These are phyloP conservation scores for Cosmia trapezina DNA, from an alignment of 2,888 invertebrate species.

Conservation along the genomic window DNA sequence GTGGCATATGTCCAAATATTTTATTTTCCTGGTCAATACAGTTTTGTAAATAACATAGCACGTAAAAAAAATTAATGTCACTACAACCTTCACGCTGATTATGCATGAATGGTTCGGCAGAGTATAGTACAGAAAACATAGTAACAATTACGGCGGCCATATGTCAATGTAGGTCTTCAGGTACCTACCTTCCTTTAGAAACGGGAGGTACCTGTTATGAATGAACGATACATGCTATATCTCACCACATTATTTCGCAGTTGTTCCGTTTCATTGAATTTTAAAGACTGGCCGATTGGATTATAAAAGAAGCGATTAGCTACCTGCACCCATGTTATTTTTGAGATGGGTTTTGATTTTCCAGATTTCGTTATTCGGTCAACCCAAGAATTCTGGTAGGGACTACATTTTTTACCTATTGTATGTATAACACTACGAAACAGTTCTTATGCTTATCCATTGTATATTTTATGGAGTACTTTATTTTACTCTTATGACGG, in stretches of 20 bases:
- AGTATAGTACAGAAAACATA: neutral
- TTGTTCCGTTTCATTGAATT: slow-evolving; percentile 3
- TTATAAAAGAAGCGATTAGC: neutral
- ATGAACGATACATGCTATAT: neutral
- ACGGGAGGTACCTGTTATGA: neutral
- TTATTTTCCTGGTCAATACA: slow-evolving; percentile 15
- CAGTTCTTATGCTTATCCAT: neutral
- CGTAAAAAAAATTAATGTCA: neutral
- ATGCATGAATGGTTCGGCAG: neutral
- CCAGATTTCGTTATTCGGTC: neutral
- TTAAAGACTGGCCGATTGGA: neutral
- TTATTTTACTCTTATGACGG: neutral
- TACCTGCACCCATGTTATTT: neutral
- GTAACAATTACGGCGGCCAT: neutral
- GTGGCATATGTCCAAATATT: slow-evolving; percentile 18
- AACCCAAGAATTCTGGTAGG: neutral
- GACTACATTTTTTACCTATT: too few species aligned
- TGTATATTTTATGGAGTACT: neutral
- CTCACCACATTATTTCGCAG: neutral
- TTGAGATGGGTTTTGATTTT: neutral
- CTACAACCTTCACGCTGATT: slow-evolving; percentile 36
- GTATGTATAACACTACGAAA: neutral
- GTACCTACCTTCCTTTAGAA: neutral
- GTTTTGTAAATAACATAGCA: neutral
- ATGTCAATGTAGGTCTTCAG: slow-evolving; percentile 2